Evolutionary conservation across 2,113 vertebrate genomes (phyloP), one percentile per base, ranked within the genome.

Genomic region (Callithrix jacchus): DNA sequence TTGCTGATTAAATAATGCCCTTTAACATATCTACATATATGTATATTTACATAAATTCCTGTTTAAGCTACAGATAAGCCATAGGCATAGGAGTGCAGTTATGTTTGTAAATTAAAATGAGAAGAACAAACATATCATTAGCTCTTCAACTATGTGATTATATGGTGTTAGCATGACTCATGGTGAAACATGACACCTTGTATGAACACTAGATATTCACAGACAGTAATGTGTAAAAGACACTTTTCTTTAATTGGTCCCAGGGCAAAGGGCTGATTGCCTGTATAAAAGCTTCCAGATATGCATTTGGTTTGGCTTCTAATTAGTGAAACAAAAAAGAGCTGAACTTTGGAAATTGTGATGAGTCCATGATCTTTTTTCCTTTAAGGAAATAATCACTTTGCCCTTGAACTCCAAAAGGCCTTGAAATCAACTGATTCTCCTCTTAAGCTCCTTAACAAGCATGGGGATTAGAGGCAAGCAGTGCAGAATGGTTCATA

Each of bases 331-430:
- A 96, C 95, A 96, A 97, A 96, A 98, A 98, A 97, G 96, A 98
- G 98, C 82, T 97, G 98, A 98, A 98, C 97, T 98, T 98, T 97
- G 95, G 97, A 98, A 98, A 98, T 82, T 97, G 95, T 98, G 98
- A 98, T 98, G 98, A 98, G 97, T 97, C 98, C 76, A 0, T 97
- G 97, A 96, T 97, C 92, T 96, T 90, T 94, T 96, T 92, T 93
- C 81, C 93, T 98, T 97, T 92, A 96, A 95, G 52, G 98, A 98
- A 98, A 98, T 98, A 98, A 98, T 98, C 98, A 98, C 97, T 98
- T 98, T 99, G 98, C 98, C 98, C 98, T 99, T 99, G 98, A 99
- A 98, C 98, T 98, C 97, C 96, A 97, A 98, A 98, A 98, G 98
- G 98, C 98, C 98, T 98, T 98, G 97, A 98, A 99, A 98, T 98